phyloP scores from a whole-genome alignment of 2,113 vertebrate species.

The Nycticorax nycticorax region DNA sequence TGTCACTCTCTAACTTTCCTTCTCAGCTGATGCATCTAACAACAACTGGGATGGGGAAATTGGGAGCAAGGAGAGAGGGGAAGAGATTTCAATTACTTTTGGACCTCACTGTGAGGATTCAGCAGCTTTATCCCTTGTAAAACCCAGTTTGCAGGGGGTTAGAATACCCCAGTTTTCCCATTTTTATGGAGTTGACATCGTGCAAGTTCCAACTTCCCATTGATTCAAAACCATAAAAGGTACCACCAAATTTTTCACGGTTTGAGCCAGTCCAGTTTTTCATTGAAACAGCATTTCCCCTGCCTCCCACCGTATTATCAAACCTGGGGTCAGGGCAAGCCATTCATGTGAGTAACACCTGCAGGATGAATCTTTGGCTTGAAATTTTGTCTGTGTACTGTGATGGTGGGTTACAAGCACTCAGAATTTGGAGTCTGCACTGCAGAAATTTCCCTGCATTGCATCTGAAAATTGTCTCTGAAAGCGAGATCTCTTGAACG shows the following conservation, averaged over 20 bases:
- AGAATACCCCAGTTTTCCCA: neutral
- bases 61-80: neutral
- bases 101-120: conserved; percentile 45
- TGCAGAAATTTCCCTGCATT: neutral
- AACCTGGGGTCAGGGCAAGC: neutral
- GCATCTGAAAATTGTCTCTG: neutral
- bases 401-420: neutral
- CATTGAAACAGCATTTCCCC: neutral
- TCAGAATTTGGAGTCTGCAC: neutral
- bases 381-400: neutral
- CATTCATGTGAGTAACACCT: neutral
- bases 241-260: neutral
- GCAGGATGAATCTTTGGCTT: neutral
- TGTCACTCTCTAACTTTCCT: conserved; percentile 43
- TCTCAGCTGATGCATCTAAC: conserved; percentile 22
- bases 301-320: neutral
- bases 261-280: neutral
- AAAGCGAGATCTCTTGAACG: neutral
- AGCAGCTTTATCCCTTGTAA: conserved; percentile 31
- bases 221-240: neutral
- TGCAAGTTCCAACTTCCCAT: neutral
- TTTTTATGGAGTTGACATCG: neutral
- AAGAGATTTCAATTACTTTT: conserved; percentile 29
- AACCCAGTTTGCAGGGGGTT: neutral
- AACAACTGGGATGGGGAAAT: conserved; percentile 14